A percentile compares a stretch with the other conserved stretches of the same genome.
Evolutionary conservation across 1,140 invertebrate genomes (phyloP).

Genomic region (silkworm (Bombyx mori)): ASM3026992v2 NC_085122.1:2294001-2294500

Average conservation of each 20-base stretch:
- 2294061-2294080: conserved; percentile 18
- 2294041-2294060: conserved; percentile 34
- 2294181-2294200: conserved; percentile 57
- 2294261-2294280: conserved; percentile 44
- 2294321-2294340: conserved; percentile 50
- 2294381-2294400: conserved; percentile 69
- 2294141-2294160: conserved; percentile 47
- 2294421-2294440: conserved; percentile 68
- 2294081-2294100: conserved; percentile 20
- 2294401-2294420: conserved; percentile 73
- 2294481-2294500: conserved; percentile 47
- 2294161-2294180: conserved; percentile 49
- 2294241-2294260: conserved; percentile 25
- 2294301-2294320: conserved; percentile 57
- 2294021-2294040: conserved; percentile 23
- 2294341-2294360: conserved; percentile 59
- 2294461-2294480: conserved; percentile 44
- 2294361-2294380: conserved; percentile 66
- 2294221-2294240: conserved; percentile 47
- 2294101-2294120: conserved; percentile 29
- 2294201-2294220: conserved; percentile 36
- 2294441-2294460: conserved; percentile 46
- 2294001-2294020: conserved; percentile 41
- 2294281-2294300: conserved; percentile 54
- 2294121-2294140: conserved; percentile 40